Evolutionary conservation across 1,140 invertebrate genomes (phyloP).

Genomic region (Zaprionus camerounensis): DNA sequence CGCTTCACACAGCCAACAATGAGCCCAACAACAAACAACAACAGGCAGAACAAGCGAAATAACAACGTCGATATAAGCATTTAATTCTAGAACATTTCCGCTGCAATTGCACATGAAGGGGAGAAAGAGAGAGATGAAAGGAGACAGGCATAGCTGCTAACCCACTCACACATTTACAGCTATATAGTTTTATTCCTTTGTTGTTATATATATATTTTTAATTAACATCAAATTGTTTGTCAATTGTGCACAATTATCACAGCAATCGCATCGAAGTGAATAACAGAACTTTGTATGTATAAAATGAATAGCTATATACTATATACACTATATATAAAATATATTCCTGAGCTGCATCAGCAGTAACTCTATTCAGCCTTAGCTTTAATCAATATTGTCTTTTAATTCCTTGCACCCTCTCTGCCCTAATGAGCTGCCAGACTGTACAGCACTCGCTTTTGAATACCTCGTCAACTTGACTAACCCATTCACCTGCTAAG

Average conservation of each 20-base stretch:
- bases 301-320: too few relatives aligned
- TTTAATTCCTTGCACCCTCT: background rate
- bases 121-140: background rate
- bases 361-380: too few relatives aligned
- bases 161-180: background rate
- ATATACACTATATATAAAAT: too few relatives aligned
- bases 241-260: background rate
- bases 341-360: background rate
- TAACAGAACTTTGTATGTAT: too few relatives aligned
- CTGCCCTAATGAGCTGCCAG: too few relatives aligned
- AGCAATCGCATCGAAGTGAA: background rate
- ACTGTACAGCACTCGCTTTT: too few relatives aligned
- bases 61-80: conserved; percentile 25
- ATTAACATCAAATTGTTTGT: conserved; percentile 21
- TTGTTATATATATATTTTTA: conserved; percentile 3
- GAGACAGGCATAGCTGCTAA: background rate
- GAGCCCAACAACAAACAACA: conserved; percentile 3
- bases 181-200: background rate
- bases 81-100: conserved; percentile 37
- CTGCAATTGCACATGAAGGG: background rate
- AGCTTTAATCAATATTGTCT: too few relatives aligned
- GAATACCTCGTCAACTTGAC: background rate
- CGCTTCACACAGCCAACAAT: conserved; percentile 2
- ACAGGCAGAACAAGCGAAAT: background rate
- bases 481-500: background rate